Evolutionary conservation across 1,140 invertebrate genomes (phyloP).

Genomic region (Drosophila bocqueti): DNA sequence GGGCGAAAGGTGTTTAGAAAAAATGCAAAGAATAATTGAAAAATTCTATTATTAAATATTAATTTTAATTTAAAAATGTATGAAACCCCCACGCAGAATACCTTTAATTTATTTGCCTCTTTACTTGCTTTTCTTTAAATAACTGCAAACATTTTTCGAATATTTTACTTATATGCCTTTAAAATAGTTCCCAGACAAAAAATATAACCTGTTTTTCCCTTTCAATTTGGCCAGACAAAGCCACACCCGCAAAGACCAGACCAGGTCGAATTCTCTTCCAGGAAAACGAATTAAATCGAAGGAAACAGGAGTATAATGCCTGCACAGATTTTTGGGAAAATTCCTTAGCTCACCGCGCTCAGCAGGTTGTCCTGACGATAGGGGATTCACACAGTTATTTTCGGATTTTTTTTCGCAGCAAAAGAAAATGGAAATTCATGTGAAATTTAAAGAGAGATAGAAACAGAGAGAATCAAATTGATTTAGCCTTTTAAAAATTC

Average conservation of each 20-base stretch:
- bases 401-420: neutral
- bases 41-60: neutral
- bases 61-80: neutral
- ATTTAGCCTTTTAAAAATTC: neutral
- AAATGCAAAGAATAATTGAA: neutral
- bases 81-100: rapidly evolving
- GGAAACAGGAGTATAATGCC: neutral
- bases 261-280: slow-evolving; percentile 29
- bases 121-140: neutral
- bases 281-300: slow-evolving; percentile 25
- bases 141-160: neutral
- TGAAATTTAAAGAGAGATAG: slow-evolving; percentile 3
- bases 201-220: slow-evolving; percentile 17
- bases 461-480: neutral
- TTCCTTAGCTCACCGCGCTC: slow-evolving; percentile 1
- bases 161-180: neutral
- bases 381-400: slow-evolving; percentile 8
- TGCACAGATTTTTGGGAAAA: slow-evolving; percentile 10
- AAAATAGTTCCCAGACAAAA: neutral
- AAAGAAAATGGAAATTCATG: neutral
- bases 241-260: slow-evolving; percentile 1
- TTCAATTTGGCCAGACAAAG: slow-evolving; percentile 17
- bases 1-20: neutral
- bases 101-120: neutral
- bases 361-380: slow-evolving; percentile 36